Percentiles rank a stretch among this genome's conserved stretches.
These are phyloP conservation scores for Hyla sarda DNA, from an alignment of 2,113 vertebrate genomes.

Conservation along the genomic window DNA sequence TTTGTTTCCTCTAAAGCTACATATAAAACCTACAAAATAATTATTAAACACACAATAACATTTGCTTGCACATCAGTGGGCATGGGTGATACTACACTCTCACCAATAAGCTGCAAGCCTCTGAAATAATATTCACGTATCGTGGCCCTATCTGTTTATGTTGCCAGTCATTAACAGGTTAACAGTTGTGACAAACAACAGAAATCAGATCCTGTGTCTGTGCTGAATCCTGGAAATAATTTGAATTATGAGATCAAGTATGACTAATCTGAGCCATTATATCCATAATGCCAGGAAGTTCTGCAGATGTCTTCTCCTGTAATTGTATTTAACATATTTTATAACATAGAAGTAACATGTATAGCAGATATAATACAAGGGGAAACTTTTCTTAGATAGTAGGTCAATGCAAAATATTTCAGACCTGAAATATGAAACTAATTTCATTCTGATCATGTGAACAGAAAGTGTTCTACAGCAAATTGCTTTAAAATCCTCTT, in stretches of 20 bases:
- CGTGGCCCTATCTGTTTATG: not conserved
- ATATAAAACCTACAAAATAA: too few relatives aligned
- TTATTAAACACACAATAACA: too few relatives aligned
- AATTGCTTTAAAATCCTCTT: not conserved
- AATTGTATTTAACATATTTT: constrained; percentile 34
- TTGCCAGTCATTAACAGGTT: not conserved
- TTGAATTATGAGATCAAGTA: not conserved
- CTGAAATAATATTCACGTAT: not conserved
- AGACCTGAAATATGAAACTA: not conserved
- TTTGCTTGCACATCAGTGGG: too few relatives aligned
- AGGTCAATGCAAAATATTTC: constrained; percentile 7
- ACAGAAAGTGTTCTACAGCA: not conserved
- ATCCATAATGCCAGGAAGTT: not conserved
- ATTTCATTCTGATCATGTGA: not conserved
- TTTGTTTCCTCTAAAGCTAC: too few relatives aligned
- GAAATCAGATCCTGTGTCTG: not conserved
- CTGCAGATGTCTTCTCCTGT: not conserved
- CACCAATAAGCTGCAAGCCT: not conserved
- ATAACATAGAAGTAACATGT: constrained; percentile 8
- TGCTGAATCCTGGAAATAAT: constrained; percentile 10
- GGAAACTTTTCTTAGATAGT: not conserved
- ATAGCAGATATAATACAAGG: not conserved
- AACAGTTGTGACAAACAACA: not conserved
- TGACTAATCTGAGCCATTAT: constrained; percentile 9
- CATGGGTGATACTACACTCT: too few relatives aligned